Base-by-base conservation (phyloP, 2,797 vertebrate species). In the Thunnus albacares region DNA sequence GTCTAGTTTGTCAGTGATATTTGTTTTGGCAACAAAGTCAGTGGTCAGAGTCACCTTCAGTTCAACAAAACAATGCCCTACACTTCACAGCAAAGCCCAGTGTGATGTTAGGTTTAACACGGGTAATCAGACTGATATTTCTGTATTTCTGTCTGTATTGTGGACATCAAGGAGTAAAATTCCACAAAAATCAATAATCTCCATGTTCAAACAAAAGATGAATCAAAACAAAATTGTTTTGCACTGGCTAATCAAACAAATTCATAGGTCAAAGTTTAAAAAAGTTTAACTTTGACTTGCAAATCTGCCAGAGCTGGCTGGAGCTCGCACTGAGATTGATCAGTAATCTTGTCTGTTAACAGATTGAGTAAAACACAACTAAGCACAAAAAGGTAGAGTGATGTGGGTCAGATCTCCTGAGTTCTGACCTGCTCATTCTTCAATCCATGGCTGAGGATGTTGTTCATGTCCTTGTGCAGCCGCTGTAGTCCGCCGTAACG, bases 391-490 rank as follows among this genome's bases (percentile, higher is more conserved):
- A 65, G 20, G 3, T 2, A 43, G 6, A 33, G 26, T 51, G 49
- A 9, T 7, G 33, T 60, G 30, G 13, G 53, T 65, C 57, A 62
- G n/a, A 35, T 53, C 15, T 15, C 14, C 63, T 51, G 41, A 24
- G 5, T 12, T 63, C 82, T 68, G 22, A 99, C 98, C 97, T 98
- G 97, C 88, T 98, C 97, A 0, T 93, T 96, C 89, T 96, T 97
- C 58, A 99, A 96, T 15, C 97, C 96, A 0, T 99, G 97, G 82
- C 97, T 97, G 24, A 99, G 96, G 88, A 99, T 98, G 93, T 95
- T 96, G 92, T 97, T 98, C 97, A 99, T 99, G 93, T 99, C 98
- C 84, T 98, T 97, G 89, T 97, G 98, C 55, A 99, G 96, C 28
- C 98, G 94, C 88, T 99, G 96, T 90, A 99, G 93, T 76, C 98